Base-by-base conservation (phyloP, 2,113 vertebrate species). In the Ovibos moschatus region DNA sequence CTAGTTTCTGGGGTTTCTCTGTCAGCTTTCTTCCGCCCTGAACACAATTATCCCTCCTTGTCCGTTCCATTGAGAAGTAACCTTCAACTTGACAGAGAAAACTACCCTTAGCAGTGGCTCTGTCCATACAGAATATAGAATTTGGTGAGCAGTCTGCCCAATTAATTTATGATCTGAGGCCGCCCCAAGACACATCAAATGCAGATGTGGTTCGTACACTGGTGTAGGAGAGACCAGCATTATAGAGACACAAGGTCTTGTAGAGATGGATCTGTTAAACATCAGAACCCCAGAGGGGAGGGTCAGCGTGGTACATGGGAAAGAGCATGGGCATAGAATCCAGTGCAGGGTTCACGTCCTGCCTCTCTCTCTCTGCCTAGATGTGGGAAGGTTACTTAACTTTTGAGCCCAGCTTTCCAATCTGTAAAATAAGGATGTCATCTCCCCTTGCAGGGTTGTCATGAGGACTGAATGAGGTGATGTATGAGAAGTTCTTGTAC, bases 1-100 rank as follows among this genome's bases (percentile, higher is more conserved):
- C 14, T 47, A n/a, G 58, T 33, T 83, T 93, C 88, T 67, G n/a
- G 90, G 87, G 53, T 55, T 23, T 78, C 40, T 74, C 45, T 91
- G 62, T n/a, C 25, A 45, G 12, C 81, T 92, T 17, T 53, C 28
- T 64, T 84, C 25, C 1, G 33, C 81, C 95, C 25, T 55, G 51
- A 76, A 64, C 43, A 76, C 40, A 45, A 2, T 14, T n/a, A 79
- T 94, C 27, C 74, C 71, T 93, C n/a, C 47, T 51, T 50, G 19
- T 47, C 36, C 15, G 8, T 50, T 33, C 27, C 78, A 79, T 6
- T 51, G 40, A 84, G 90, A 91, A 88, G 47, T 74, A 55, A 23
- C 84, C 8, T 2, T 89, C 60, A 47, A 23, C 25, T 71, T 79
- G 87, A 36, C 40, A 60, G 7, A 88, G 88, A 51, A 92, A 79